These are phyloP conservation scores for Sinhomidia bicolor DNA, from an alignment of 2,888 invertebrate genomes.

Conservation along the genomic window DNA sequence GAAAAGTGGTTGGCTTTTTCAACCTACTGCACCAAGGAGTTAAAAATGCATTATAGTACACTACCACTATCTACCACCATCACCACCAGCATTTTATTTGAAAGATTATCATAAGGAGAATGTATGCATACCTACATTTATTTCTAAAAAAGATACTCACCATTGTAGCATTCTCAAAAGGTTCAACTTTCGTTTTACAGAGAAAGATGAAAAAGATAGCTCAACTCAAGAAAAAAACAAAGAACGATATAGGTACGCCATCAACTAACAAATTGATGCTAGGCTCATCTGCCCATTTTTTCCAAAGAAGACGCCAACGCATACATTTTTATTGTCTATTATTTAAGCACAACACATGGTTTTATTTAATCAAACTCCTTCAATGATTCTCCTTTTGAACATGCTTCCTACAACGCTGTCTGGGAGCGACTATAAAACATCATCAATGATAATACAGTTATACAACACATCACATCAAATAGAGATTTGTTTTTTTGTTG, in stretches of 20 bases:
- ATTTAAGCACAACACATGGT: conserved; percentile 1
- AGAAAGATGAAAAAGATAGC: not conserved
- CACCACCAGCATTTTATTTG: not conserved
- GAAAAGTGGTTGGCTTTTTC: conserved; percentile 20
- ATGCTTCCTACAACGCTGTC: not conserved
- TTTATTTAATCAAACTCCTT: not conserved
- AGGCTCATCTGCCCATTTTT: conserved; percentile 46
- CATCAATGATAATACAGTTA: not conserved
- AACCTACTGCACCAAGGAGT: not conserved
- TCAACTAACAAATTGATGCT: not conserved
- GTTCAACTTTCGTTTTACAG: not conserved
- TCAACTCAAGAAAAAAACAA: not conserved
- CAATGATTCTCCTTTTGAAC: not conserved
- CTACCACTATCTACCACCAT: too few relatives aligned
- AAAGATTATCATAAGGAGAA: not conserved
- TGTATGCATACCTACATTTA: too few relatives aligned
- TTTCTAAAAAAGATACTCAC: not conserved
- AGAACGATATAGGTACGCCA: not conserved
- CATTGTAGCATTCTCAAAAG: not conserved
- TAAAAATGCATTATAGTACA: not conserved
- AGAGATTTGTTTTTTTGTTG: conserved; percentile 28
- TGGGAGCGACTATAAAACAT: not conserved
- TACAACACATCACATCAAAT: conserved; percentile 4
- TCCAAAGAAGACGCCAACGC: conserved; percentile 63
- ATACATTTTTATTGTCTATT: conserved; percentile 1